Percentiles rank a stretch among this genome's conserved stretches.
Conservation (phyloP, 2,888 invertebrate species). For the Oscheius sp. region DNA sequence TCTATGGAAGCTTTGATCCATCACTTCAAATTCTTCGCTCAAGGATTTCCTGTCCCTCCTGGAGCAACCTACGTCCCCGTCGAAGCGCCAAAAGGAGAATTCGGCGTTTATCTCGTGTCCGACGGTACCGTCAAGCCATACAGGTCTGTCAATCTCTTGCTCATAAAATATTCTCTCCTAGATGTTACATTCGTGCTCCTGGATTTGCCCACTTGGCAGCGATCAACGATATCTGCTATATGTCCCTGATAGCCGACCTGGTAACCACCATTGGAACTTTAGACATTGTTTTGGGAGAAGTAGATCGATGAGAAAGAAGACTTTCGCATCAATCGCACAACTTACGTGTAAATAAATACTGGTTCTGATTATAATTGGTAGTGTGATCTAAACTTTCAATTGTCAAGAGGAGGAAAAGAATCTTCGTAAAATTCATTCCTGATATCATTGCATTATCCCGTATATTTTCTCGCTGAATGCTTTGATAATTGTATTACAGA, state of each 20-base stretch:
- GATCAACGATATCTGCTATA: conserved; percentile 86
- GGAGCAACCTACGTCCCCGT: conserved; percentile 94
- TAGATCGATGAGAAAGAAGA: conserved; percentile 73
- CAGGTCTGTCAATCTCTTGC: conserved; percentile 66
- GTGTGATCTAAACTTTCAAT: too few relatives aligned
- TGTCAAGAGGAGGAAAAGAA: too few relatives aligned
- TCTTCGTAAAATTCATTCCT: too few relatives aligned
- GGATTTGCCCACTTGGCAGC: conserved; percentile 79
- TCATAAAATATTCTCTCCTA: too few relatives aligned
- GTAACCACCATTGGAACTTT: conserved; percentile 91
- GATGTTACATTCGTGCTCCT: conserved; percentile 78
- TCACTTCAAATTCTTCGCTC: conserved; percentile 96
- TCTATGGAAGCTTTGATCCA: conserved; percentile 96
- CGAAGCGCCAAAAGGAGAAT: conserved; percentile 94
- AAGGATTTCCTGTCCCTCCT: conserved; percentile 95
- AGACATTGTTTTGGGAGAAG: conserved; percentile 77
- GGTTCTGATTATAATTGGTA: too few relatives aligned
- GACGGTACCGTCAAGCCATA: conserved; percentile 96
- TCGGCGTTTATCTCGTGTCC: conserved; percentile 94
- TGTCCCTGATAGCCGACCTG: conserved; percentile 93
- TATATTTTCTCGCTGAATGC: neutral
- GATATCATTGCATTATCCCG: neutral
- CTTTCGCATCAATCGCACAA: too few relatives aligned
- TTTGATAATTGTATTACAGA: neutral
- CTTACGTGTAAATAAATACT: too few relatives aligned